Conservation (phyloP, 2,888 invertebrate species). For the Pimpla rufipes region DNA sequence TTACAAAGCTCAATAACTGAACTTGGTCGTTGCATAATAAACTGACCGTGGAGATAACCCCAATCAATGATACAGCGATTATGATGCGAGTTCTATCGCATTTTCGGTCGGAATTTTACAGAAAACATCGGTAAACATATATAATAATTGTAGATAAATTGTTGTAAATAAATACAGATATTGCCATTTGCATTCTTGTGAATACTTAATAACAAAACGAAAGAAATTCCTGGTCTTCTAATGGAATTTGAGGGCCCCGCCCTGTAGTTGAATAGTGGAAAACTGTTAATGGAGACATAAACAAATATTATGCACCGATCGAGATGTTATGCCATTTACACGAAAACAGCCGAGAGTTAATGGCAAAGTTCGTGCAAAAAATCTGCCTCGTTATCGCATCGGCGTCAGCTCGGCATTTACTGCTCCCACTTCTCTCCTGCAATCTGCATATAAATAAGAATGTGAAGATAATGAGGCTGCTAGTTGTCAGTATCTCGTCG, state of each 20-base stretch:
- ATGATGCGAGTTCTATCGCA: background rate
- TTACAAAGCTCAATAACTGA: background rate
- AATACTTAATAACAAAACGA: background rate
- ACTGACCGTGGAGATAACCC: conserved; percentile 25
- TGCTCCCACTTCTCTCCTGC: conserved; percentile 31
- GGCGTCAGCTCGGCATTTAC: background rate
- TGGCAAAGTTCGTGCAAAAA: conserved; percentile 44
- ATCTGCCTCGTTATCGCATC: conserved; percentile 35
- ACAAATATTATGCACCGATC: background rate
- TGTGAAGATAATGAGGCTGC: background rate
- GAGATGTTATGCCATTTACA: background rate
- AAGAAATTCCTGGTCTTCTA: no score
- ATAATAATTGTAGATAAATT: conserved; percentile 38
- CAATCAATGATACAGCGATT: background rate
- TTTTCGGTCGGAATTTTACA: conserved; percentile 23
- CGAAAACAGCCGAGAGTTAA: background rate
- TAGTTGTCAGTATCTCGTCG: conserved; percentile 3
- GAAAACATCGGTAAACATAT: background rate
- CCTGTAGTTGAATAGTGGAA: no score
- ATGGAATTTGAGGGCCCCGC: no score
- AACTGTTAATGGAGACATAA: background rate
- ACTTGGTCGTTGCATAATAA: conserved; percentile 40
- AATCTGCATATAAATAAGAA: conserved; percentile 51
- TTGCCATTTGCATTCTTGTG: background rate
- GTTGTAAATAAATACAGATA: conserved; percentile 4